Evolutionary conservation across 2,797 vertebrate species (phyloP).

Genomic region (Girardinus metallicus): DNA sequence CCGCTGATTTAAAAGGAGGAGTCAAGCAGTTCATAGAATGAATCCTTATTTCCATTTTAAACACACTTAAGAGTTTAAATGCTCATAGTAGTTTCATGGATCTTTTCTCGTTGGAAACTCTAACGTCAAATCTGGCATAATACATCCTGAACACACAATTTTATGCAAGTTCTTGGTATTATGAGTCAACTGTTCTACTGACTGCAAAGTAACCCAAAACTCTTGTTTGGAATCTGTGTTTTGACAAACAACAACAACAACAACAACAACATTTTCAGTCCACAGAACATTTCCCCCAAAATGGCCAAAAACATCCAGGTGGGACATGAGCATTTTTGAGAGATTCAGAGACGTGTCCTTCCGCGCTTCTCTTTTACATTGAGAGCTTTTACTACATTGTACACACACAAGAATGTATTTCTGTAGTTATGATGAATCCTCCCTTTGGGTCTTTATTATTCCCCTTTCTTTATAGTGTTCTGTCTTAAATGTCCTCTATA

Average conservation of each 20-base stretch:
- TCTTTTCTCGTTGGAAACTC: neutral
- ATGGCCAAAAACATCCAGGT: neutral
- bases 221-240: neutral
- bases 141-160: neutral
- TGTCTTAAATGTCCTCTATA: neutral
- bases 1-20: neutral
- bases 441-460: neutral
- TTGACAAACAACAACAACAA: neutral
- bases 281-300: neutral
- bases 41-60: neutral
- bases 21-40: neutral
- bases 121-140: neutral
- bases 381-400: neutral
- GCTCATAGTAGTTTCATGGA: neutral
- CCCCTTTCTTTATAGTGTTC: neutral
- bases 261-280: too few species aligned
- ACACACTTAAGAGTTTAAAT: neutral
- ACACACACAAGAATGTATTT: neutral
- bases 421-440: neutral
- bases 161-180: neutral
- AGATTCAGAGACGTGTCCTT: neutral
- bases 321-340: neutral
- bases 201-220: neutral
- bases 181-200: neutral
- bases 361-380: neutral